phyloP scores from a whole-genome alignment of 2,888 invertebrate species.

The Salpingus planirostris region DNA sequence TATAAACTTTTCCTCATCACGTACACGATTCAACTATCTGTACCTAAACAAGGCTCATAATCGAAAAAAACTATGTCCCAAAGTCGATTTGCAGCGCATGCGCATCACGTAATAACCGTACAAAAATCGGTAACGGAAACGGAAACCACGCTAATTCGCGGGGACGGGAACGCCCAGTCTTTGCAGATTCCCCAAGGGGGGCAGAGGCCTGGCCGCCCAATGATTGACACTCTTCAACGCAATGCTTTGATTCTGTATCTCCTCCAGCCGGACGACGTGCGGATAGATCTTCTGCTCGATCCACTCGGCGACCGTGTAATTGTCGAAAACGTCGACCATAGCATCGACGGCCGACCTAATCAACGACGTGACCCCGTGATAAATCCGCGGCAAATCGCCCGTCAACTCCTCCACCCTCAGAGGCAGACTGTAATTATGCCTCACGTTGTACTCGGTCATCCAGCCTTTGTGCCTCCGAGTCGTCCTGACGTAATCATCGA shows the following conservation, averaged over 20 bases:
- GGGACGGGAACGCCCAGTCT: conserved; percentile 37
- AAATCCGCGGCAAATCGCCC: conserved; percentile 47
- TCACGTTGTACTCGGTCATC: conserved; percentile 62
- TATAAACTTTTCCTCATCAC: too few species aligned
- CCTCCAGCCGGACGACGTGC: conserved; percentile 43
- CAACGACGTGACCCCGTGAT: conserved; percentile 48
- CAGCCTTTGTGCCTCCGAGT: conserved; percentile 45
- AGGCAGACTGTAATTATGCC: conserved; percentile 60
- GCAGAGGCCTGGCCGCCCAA: conserved; percentile 55
- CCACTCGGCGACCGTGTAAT: conserved; percentile 54
- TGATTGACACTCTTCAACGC: conserved; percentile 44
- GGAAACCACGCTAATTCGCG: too few species aligned
- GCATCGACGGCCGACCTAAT: conserved; percentile 48
- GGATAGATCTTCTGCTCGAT: conserved; percentile 59
- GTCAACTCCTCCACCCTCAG: conserved; percentile 55
- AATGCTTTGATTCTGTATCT: conserved; percentile 46
- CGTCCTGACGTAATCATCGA: conserved; percentile 36
- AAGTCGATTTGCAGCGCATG: too few species aligned
- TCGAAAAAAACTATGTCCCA: too few species aligned
- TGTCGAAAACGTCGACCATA: conserved; percentile 51
- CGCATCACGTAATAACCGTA: too few species aligned
- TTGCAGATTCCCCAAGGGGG: conserved; percentile 42
- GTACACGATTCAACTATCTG: too few species aligned
- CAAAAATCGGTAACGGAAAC: too few species aligned
- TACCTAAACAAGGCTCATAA: too few species aligned